Evolutionary conservation across 2,888 invertebrate species (phyloP).

Genomic region (Lampropteryx suffumata): DNA sequence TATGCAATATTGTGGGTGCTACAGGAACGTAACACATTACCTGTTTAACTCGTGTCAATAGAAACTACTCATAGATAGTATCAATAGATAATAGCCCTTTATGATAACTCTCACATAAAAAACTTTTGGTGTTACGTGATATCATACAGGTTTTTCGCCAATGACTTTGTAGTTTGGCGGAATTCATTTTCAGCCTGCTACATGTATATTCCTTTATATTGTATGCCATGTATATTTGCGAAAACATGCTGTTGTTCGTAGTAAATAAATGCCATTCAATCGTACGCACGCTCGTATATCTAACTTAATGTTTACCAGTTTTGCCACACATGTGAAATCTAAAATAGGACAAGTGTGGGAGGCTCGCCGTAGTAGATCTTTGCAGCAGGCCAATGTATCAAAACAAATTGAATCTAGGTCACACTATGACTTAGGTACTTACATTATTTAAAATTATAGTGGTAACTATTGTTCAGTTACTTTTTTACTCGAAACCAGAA

Average conservation of each 20-base stretch:
- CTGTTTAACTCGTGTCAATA: conserved; percentile 15
- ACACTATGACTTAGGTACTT: conserved; percentile 24
- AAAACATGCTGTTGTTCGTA: conserved; percentile 12
- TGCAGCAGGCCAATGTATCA: conserved; percentile 50
- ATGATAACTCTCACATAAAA: no score
- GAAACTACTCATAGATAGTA: conserved; percentile 11
- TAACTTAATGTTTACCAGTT: conserved; percentile 49
- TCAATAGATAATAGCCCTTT: not conserved
- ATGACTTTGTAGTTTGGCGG: not conserved
- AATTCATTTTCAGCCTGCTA: not conserved
- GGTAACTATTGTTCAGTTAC: no score
- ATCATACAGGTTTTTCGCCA: not conserved
- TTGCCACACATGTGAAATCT: conserved; percentile 61
- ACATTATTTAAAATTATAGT: not conserved
- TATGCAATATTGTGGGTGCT: conserved; percentile 19
- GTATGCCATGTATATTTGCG: no score
- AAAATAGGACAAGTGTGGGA: conserved; percentile 77
- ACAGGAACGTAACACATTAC: conserved; percentile 20
- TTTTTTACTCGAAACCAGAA: conserved; percentile 15
- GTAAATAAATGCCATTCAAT: conserved; percentile 27
- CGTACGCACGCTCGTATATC: conserved; percentile 25
- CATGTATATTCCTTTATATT: not conserved
- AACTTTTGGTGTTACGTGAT: no score
- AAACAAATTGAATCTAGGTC: conserved; percentile 67
- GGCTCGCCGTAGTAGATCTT: conserved; percentile 48